phyloP scores from a whole-genome alignment of 2,797 vertebrate genomes.

The Danio tinwini region DNA sequence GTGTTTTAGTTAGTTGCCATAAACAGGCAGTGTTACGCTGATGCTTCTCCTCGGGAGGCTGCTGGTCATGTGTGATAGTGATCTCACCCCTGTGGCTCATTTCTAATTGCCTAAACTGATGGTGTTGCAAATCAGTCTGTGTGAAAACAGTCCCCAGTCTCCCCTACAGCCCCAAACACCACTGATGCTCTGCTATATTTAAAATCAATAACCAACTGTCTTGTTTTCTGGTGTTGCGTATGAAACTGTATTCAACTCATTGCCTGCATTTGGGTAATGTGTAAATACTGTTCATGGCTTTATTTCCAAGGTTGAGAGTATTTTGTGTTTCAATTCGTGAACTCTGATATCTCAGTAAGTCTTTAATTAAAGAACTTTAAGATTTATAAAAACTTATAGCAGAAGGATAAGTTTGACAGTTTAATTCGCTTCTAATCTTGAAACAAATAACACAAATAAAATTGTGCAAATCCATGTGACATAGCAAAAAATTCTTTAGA shows the following conservation, averaged over 20 bases:
- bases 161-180: constrained; percentile 12
- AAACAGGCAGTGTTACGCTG: background rate
- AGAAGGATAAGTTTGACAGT: no score
- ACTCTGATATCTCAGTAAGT: background rate
- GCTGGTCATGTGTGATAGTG: constrained; percentile 26
- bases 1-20: background rate
- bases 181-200: constrained; percentile 10
- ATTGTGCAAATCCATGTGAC: background rate
- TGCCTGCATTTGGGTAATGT: background rate
- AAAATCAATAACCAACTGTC: background rate
- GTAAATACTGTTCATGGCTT: background rate
- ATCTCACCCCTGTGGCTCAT: constrained; percentile 20
- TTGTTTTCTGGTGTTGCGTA: background rate
- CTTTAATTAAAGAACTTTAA: background rate
- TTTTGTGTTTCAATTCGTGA: background rate
- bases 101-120: constrained; percentile 30
- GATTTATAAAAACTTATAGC: no score
- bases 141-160: constrained; percentile 15
- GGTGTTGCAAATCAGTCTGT: constrained; percentile 20
- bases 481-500: background rate
- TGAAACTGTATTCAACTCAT: background rate
- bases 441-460: background rate
- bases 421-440: background rate
- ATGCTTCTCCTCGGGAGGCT: constrained; percentile 6
- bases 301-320: background rate